Conservation (phyloP, 64 coral and sea anemone species). For the Montipora cactus region DNA sequence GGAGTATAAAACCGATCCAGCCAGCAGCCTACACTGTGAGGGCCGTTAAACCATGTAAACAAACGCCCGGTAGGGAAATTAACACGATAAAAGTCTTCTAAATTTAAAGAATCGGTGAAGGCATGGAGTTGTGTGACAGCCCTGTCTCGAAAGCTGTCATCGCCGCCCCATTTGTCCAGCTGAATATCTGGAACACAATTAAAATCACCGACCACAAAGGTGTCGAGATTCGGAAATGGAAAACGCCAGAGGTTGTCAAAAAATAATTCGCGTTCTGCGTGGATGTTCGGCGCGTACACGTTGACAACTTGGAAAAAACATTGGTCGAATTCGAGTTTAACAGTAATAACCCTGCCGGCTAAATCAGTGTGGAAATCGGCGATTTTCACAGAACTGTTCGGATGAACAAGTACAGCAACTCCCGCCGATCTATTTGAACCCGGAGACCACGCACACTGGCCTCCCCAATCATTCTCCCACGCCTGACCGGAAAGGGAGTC, state of each 20-base stretch:
- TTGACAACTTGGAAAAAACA: background rate
- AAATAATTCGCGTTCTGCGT: background rate
- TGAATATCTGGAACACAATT: background rate
- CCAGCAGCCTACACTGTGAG: background rate
- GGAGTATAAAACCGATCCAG: conserved; percentile 1
- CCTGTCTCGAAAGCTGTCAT: background rate
- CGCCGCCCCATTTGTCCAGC: background rate
- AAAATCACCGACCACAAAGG: background rate
- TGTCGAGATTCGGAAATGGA: background rate
- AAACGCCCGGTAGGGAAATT: no score
- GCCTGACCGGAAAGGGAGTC: no score
- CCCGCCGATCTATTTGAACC: background rate
- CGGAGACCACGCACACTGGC: background rate
- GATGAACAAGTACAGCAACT: background rate
- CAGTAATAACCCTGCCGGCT: background rate
- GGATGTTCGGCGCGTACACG: background rate
- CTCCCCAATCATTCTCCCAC: conserved; percentile 9
- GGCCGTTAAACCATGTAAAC: background rate
- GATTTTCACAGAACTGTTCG: background rate
- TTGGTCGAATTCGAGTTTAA: background rate
- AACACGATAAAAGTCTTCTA: background rate
- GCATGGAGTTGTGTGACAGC: background rate
- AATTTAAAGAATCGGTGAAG: background rate
- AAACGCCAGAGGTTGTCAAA: background rate
- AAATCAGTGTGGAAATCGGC: background rate